phyloP scores from a whole-genome alignment of 2,797 vertebrate species.

The Mormyrops attenuatus region DNA sequence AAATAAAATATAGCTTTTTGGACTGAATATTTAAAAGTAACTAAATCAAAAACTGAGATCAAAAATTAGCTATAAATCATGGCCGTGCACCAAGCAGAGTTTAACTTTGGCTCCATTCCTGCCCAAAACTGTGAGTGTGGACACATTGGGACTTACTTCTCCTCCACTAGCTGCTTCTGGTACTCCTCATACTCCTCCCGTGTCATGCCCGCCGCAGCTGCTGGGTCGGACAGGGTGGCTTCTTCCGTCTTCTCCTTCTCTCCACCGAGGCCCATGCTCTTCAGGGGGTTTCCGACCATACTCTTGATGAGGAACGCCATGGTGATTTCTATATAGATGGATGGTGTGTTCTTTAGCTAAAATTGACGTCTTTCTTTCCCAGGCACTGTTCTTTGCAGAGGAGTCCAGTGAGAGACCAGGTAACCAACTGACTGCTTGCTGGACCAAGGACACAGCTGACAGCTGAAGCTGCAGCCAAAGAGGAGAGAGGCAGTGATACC shows the following conservation, averaged over 20 bases:
- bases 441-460: constrained; percentile 48
- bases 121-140: neutral
- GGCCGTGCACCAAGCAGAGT: neutral
- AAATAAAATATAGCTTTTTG: neutral
- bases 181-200: constrained; percentile 69
- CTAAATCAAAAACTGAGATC: neutral
- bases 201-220: constrained; percentile 66
- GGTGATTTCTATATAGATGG: constrained; percentile 13
- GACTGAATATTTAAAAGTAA: neutral
- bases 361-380: constrained; percentile 6
- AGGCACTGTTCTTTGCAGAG: neutral
- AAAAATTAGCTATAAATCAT: neutral
- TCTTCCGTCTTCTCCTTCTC: constrained; percentile 60
- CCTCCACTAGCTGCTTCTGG: constrained; percentile 70
- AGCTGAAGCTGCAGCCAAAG: constrained; percentile 47
- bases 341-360: neutral
- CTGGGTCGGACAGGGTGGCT: constrained; percentile 53
- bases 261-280: constrained; percentile 66
- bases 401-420: constrained; percentile 19
- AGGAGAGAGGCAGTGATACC: constrained; percentile 46
- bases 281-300: constrained; percentile 63
- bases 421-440: constrained; percentile 30
- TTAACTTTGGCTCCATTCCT: neutral
- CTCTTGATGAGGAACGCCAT: constrained; percentile 71
- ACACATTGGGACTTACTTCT: constrained; percentile 63